Base-by-base conservation (phyloP, 2,888 invertebrate species). In the Oligia fasciuncula region DNA sequence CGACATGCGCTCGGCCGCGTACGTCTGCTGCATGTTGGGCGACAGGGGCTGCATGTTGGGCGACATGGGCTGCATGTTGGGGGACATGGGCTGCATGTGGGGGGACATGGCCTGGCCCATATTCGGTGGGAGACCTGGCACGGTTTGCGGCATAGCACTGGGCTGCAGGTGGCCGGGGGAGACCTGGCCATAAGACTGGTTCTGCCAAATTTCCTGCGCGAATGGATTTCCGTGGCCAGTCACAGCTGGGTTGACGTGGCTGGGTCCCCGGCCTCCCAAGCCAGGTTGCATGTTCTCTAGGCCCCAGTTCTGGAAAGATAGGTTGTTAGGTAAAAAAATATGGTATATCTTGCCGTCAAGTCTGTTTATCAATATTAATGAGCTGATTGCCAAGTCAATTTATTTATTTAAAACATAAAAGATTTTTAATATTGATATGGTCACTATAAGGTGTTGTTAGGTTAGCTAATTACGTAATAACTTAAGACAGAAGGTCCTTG, bases 191-290 rank as follows among this genome's bases (percentile, higher is more conserved):
- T 87, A 88, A 11, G 77, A 62, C 60, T 70, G 85, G 46, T 72
- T 79, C 43, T 57, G 71, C 89, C 89, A 89, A 73, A 88, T 77
- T 0, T 89, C 89, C 43, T 80, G 81, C 0, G 19, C 78, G 80
- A 88, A 89, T 0, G 89, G 89, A 68, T 89, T 82, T 11, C 63
- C 71, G 51, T 81, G 82, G 11, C 66, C 62, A 5, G 51, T 63
- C 0, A 62, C 46, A 17, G 14, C 71, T 2, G 75, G 66, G 69
- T 81, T 74, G 67, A 77, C 76, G 60, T 88, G 80, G 51, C 84
- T 84, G n/a, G 84, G 83, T 1, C 89, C 87, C 0, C 76, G 83
- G 77, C 88, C 89, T 35, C 83, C 87, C 74, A 89, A 74, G 8
- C 85, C 90, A 29, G 76, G 80, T 73, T 84, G 88, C 73, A 84